Percentiles rank a stretch among this genome's conserved stretches.
Conservation (phyloP, 92 coral and sea anemone genomes). For the Parazoanthus darwini region DNA sequence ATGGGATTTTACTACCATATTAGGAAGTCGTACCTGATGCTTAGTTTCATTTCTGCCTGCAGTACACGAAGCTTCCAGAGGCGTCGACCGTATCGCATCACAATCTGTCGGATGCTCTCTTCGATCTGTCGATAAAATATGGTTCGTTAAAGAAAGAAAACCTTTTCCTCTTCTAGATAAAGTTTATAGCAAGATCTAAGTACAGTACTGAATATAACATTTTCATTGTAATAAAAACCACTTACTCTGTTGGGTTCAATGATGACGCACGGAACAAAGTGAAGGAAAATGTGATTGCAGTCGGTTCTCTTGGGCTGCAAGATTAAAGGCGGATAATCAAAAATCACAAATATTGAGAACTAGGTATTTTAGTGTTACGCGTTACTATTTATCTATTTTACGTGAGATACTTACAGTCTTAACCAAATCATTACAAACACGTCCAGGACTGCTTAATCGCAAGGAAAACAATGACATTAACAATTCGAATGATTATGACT, state of each 20-base stretch:
- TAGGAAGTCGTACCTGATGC: constrained; percentile 66
- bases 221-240: not conserved
- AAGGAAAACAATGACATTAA: no score
- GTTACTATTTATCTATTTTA: no score
- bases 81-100: constrained; percentile 90
- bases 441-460: no score
- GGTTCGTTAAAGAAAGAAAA: not conserved
- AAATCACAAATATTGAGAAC: no score
- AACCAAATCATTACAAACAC: no score
- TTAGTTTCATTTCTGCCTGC: constrained; percentile 95
- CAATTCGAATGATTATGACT: not conserved
- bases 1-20: not conserved
- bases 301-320: constrained; percentile 92
- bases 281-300: constrained; percentile 95
- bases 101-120: constrained; percentile 96
- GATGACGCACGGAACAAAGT: constrained; percentile 94
- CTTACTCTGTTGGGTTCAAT: constrained; percentile 94
- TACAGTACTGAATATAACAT: not conserved
- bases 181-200: not conserved
- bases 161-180: not conserved
- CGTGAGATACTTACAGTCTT: no score
- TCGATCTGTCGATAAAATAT: constrained; percentile 64
- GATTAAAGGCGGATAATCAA: no score
- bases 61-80: constrained; percentile 93
- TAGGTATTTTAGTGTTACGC: not conserved